phyloP scores from a whole-genome alignment of 2,113 vertebrate genomes.

The Miniopterus natalensis region DNA sequence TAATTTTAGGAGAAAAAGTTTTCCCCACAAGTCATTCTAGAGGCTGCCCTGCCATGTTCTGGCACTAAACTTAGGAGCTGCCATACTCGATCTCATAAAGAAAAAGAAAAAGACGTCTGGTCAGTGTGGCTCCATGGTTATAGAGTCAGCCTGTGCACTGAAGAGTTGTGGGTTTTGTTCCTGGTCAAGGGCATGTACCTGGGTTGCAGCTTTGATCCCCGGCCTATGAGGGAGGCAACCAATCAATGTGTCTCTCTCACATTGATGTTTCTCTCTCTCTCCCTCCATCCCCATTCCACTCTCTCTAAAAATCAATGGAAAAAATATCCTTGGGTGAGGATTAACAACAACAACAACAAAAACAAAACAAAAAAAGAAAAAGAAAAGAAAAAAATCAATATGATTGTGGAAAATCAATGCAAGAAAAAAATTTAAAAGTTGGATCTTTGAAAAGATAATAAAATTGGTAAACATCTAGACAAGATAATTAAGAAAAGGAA shows the following conservation, averaged over 20 bases:
- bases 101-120: background rate
- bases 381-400: background rate
- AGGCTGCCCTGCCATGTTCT: background rate
- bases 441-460: background rate
- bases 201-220: too few species aligned
- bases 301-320: too few species aligned
- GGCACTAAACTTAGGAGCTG: background rate
- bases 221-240: too few species aligned
- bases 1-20: background rate
- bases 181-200: too few species aligned
- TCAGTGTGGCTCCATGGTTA: too few species aligned
- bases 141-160: too few species aligned
- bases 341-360: background rate
- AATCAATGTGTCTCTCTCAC: too few species aligned
- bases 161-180: too few species aligned
- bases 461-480: background rate
- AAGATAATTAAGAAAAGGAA: background rate
- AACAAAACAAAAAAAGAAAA: background rate
- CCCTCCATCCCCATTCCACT: too few species aligned
- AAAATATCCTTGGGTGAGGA: too few species aligned
- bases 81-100: background rate
- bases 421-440: background rate
- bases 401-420: background rate
- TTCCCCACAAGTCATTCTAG: background rate
- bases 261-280: too few species aligned